Percentiles rank a stretch among this genome's conserved stretches.
These are phyloP conservation scores for Oenanthe melanoleuca DNA, from an alignment of 2,113 vertebrate species.

Conservation along the genomic window DNA sequence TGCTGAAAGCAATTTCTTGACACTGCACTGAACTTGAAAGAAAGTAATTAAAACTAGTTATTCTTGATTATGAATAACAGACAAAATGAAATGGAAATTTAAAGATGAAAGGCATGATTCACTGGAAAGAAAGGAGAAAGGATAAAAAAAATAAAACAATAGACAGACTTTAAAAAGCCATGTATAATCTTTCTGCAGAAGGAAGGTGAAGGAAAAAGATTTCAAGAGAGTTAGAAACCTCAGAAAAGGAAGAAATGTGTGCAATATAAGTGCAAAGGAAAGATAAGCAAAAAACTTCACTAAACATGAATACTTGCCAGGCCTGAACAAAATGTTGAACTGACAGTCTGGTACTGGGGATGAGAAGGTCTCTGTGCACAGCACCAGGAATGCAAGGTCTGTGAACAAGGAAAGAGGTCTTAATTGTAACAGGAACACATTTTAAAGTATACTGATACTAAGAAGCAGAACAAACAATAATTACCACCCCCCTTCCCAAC, in stretches of 20 bases:
- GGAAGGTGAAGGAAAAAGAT: background rate
- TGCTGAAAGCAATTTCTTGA: background rate
- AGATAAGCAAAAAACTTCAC: background rate
- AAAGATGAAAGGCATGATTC: background rate
- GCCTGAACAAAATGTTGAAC: background rate
- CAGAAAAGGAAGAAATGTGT: background rate
- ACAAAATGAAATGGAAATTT: background rate
- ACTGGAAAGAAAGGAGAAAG: background rate
- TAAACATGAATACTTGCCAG: background rate
- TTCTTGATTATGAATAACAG: background rate
- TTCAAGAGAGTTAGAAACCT: background rate
- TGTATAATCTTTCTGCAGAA: background rate
- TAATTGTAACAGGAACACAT: background rate
- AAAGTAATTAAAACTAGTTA: background rate
- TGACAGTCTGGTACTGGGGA: background rate
- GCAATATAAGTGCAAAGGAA: background rate
- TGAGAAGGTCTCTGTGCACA: background rate
- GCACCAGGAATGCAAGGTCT: background rate
- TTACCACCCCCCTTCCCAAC: rapidly evolving
- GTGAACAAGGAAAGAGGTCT: background rate
- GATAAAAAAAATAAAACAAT: background rate
- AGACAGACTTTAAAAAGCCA: background rate
- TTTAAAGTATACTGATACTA: background rate
- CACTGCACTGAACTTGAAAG: background rate
- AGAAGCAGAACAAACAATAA: background rate